Conservation (phyloP, 2,797 vertebrate species). For the Sebastes kiyomatsui region DNA sequence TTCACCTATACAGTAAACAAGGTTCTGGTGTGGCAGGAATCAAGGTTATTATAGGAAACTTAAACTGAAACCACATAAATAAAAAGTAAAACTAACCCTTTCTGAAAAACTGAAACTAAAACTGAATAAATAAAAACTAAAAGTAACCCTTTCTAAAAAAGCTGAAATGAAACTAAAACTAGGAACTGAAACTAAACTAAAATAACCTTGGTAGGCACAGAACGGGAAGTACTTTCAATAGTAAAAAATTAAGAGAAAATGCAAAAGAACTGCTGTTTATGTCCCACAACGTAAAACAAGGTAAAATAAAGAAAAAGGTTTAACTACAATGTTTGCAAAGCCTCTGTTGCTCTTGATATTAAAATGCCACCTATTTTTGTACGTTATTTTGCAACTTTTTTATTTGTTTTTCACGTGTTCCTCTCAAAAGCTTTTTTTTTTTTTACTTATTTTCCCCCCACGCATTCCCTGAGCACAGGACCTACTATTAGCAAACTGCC, state of each 20-base stretch:
- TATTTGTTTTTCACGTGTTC: not conserved
- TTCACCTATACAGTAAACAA: not conserved
- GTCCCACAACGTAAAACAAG: not conserved
- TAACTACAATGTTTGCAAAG: not conserved
- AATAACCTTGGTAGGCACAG: not conserved
- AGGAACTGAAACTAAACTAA: not conserved
- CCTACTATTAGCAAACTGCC: not conserved
- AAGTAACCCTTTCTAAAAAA: not conserved
- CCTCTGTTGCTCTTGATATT: not conserved
- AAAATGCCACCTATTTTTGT: not conserved
- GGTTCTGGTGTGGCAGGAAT: not conserved
- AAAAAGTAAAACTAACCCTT: not conserved
- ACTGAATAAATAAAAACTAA: not conserved
- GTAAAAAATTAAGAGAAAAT: not conserved
- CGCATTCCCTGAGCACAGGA: not conserved
- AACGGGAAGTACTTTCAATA: too few species aligned
- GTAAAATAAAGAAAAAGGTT: not conserved
- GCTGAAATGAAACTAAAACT: not conserved
- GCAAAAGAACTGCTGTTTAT: not conserved
- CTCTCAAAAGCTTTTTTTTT: too few species aligned
- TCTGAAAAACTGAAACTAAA: not conserved
- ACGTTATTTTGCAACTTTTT: not conserved
- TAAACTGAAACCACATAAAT: not conserved
- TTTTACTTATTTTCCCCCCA: not conserved
- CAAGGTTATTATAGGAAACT: not conserved